Conservation (phyloP, 2,113 vertebrate species). For the Serinus canaria region DNA sequence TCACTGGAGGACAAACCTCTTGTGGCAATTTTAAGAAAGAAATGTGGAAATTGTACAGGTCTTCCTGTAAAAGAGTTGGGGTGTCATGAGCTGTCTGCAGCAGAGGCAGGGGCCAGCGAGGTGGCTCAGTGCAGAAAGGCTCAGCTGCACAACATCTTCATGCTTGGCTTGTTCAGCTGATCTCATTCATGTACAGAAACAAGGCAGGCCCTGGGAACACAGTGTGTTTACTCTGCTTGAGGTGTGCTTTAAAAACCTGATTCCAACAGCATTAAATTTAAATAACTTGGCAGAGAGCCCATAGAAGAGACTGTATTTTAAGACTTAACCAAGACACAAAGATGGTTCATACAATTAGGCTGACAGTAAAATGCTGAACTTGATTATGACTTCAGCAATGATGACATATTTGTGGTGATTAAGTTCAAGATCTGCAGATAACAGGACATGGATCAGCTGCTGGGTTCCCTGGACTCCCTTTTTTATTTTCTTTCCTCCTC, state of each 20-base stretch:
- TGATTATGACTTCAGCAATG: not conserved
- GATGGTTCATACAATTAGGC: not conserved
- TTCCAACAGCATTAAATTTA: not conserved
- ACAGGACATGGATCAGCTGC: not conserved
- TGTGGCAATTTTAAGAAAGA: not conserved
- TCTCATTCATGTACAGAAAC: not conserved
- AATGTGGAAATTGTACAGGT: not conserved
- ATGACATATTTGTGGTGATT: conserved; percentile 5
- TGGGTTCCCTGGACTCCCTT: not conserved
- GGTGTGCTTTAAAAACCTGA: not conserved
- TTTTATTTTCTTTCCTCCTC: not conserved
- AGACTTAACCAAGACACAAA: not conserved
- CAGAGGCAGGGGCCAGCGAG: not conserved
- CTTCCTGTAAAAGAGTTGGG: not conserved
- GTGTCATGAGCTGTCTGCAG: not conserved
- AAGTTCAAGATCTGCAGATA: not conserved
- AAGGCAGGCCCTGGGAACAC: not conserved
- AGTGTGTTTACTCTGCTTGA: not conserved
- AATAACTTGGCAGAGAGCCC: not conserved
- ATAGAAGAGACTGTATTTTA: not conserved
- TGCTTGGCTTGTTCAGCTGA: not conserved
- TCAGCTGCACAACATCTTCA: not conserved
- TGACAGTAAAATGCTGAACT: not conserved
- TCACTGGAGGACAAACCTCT: not conserved
- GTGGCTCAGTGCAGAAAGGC: not conserved